Percentiles rank a stretch among this genome's conserved stretches.
Evolutionary conservation across 2,113 vertebrate species (phyloP).

Genomic region (Bubo bubo): DNA sequence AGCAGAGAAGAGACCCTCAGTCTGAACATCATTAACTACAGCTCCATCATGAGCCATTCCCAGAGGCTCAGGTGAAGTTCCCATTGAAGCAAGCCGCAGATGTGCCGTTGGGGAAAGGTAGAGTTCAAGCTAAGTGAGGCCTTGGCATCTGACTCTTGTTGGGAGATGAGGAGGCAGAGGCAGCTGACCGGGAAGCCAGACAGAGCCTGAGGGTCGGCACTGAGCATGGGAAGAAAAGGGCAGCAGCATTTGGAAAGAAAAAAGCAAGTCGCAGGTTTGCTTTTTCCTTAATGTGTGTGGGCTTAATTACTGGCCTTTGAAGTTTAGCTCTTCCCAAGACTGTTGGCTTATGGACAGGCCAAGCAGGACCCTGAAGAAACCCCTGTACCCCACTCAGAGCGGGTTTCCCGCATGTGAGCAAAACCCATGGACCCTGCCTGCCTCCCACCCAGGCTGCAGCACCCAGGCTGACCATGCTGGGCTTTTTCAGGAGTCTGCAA

Average conservation of each 20-base stretch:
- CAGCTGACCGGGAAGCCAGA: not conserved
- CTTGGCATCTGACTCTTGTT: rapidly evolving
- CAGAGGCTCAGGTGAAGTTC: not conserved
- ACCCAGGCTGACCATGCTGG: not conserved
- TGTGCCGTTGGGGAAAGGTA: not conserved
- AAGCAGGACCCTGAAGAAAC: not conserved
- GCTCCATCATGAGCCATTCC: not conserved
- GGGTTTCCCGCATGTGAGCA: rapidly evolving
- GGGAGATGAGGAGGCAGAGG: not conserved
- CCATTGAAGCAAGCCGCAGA: rapidly evolving
- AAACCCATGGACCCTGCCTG: not conserved
- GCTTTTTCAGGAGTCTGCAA: not conserved
- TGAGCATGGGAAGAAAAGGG: not conserved
- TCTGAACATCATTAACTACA: not conserved
- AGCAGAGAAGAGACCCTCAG: rapidly evolving
- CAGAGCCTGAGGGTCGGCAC: not conserved
- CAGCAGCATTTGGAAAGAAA: not conserved
- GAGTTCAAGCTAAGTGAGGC: not conserved
- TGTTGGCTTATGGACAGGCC: not conserved
- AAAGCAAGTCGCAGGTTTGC: not conserved
- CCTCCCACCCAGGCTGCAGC: not conserved
- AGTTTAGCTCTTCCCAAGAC: not conserved
- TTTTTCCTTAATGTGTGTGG: constrained; percentile 32
- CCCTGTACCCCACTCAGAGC: not conserved
- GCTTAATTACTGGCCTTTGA: constrained; percentile 26